Evolutionary conservation across 2,113 vertebrate genomes (phyloP).

Genomic region (Centropus unirufus): DNA sequence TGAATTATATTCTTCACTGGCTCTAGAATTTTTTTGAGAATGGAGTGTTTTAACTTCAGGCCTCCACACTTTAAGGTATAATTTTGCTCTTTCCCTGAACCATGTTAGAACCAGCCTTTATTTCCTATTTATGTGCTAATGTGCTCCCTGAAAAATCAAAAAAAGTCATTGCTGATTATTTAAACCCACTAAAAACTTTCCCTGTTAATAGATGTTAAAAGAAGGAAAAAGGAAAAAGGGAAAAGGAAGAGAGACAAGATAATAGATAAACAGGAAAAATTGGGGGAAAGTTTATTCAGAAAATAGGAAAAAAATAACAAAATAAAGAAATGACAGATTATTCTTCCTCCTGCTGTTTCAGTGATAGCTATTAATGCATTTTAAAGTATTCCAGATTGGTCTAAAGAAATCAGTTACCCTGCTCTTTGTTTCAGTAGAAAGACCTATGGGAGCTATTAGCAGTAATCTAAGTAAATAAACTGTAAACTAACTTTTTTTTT

Average conservation of each 20-base stretch:
- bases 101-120: background rate
- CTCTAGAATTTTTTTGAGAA: background rate
- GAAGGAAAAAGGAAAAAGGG: background rate
- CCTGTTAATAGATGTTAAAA: slow-evolving; percentile 7
- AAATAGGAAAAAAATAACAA: background rate
- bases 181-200: background rate
- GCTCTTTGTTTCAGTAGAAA: slow-evolving; percentile 63
- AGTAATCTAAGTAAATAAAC: slow-evolving; percentile 77
- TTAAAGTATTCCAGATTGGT: slow-evolving; percentile 70
- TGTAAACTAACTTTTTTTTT: slow-evolving; percentile 73
- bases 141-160: slow-evolving; percentile 38
- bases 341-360: slow-evolving; percentile 71
- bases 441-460: slow-evolving; percentile 67
- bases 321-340: slow-evolving; percentile 6
- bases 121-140: slow-evolving; percentile 63
- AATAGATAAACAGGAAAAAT: slow-evolving; percentile 35
- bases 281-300: background rate
- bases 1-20: background rate
- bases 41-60: background rate
- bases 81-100: slow-evolving; percentile 23
- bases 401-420: slow-evolving; percentile 68
- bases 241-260: background rate
- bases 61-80: background rate
- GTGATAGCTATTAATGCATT: slow-evolving; percentile 63
- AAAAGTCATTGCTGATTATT: slow-evolving; percentile 27